Evolutionary conservation across 1,140 invertebrate genomes (phyloP), one percentile per base, ranked within the genome.

Genomic region (Lucilia sericata): DNA sequence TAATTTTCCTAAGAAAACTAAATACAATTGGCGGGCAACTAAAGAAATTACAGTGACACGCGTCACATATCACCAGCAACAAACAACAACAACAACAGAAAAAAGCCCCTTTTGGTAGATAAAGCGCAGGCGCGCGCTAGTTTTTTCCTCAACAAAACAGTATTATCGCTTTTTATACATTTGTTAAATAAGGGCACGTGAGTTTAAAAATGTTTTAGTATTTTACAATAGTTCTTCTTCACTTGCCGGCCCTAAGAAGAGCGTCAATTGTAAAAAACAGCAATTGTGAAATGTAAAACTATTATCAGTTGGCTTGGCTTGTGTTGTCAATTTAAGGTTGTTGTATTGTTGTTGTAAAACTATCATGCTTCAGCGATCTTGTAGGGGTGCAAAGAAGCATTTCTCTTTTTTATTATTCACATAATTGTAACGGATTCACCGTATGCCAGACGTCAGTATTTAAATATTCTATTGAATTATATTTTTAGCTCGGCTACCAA

Each of bases 401-500:
- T 49, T 80, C 42, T 80, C 76, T 49, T 80, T 49, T 80, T 49
- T 49, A 30, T 42, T 14, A 19, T 49, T 42, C n/a, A 14, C 51
- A 82, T 60, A 60, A 82, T 82, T 70, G 81, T 82, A 82, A 82
- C 81, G 81, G 51, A 82, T 82, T 82, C 81, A 60, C 81, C 81
- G 51, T 82, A 30, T 82, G 81, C 60, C 81, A 82, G n/a, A 49
- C 76, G 42, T 51, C 76, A 51, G 49, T 10, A 21, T 80, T 80
- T 80, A 51, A 49, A 51, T 49, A 13, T 42, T 36, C 3, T 34
- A 80, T 80, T 47, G 25, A 21, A 30, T 25, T 80, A 21, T 49
- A 14, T 80, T n/a, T 78, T 42, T 78, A 8, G 5, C n/a, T 42
- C 17, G 3, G 17, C 10, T 19, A 47, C 36, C 17, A 19, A 21